phyloP scores from a whole-genome alignment of 1,140 invertebrate genomes.

The Oedothorax gibbosus region DNA sequence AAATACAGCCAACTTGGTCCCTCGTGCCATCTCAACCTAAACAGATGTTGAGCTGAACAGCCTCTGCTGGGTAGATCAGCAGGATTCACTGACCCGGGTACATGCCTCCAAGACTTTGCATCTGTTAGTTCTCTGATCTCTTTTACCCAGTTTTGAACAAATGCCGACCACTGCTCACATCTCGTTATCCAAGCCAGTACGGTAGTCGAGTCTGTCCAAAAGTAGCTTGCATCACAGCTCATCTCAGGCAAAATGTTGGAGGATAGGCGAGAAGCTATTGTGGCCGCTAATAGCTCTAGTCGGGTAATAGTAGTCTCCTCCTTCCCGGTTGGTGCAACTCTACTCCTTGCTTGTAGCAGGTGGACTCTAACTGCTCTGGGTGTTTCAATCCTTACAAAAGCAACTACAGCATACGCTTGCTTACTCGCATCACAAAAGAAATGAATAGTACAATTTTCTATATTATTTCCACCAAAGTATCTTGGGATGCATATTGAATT shows the following conservation, averaged over 20 bases:
- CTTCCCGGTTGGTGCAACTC: conserved; percentile 42
- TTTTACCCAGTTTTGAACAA: conserved; percentile 2
- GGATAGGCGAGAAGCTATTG: conserved; percentile 25
- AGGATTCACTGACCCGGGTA: not conserved
- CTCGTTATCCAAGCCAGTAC: conserved; percentile 29
- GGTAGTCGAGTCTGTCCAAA: not conserved
- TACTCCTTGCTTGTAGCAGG: conserved; percentile 41
- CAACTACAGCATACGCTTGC: conserved; percentile 2
- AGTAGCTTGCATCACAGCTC: not conserved
- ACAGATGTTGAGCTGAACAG: not conserved
- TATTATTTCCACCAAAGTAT: conserved; percentile 2
- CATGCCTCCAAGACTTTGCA: not conserved
- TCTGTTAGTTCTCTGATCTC: not conserved
- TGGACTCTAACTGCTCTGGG: conserved; percentile 42
- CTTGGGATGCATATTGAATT: conserved; percentile 18
- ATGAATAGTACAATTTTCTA: conserved; percentile 16
- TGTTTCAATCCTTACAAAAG: conserved; percentile 34
- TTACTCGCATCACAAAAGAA: conserved; percentile 33
- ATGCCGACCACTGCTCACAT: not conserved
- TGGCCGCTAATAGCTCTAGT: conserved; percentile 24
- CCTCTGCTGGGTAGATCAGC: not conserved
- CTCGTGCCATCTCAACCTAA: not conserved
- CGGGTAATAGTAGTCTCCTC: conserved; percentile 28
- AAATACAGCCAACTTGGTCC: conserved; percentile 3
- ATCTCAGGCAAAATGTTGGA: conserved; percentile 21